These are phyloP conservation scores for Pentalonia nigronervosa DNA, from an alignment of 1,140 invertebrate species.

Conservation along the genomic window DNA sequence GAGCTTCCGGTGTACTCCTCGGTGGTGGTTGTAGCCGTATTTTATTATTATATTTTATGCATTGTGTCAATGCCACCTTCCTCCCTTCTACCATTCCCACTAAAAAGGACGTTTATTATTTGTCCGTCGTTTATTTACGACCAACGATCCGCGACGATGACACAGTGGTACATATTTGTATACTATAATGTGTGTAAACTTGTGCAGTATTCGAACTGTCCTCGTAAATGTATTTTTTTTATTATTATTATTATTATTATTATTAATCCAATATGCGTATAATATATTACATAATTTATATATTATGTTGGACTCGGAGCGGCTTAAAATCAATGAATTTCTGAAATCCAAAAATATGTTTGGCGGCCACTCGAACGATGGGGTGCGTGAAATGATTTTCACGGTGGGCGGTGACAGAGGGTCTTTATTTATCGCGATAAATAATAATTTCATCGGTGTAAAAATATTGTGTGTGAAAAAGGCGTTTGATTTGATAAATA, in stretches of 20 bases:
- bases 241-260: background rate
- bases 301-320: background rate
- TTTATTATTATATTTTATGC: conserved; percentile 11
- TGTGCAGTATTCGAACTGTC: background rate
- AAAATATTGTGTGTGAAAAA: conserved; percentile 42
- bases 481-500: conserved; percentile 30
- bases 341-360: background rate
- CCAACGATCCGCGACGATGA: background rate
- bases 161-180: conserved; percentile 5
- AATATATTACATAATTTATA: background rate
- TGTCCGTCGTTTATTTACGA: background rate
- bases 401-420: background rate
- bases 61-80: background rate
- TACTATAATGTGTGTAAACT: background rate
- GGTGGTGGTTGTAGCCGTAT: background rate
- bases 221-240: background rate
- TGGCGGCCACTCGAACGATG: background rate
- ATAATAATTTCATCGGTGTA: conserved; percentile 29
- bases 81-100: too few species aligned
- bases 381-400: background rate
- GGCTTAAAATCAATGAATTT: background rate
- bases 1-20: background rate
- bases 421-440: conserved; percentile 7
- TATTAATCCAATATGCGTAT: background rate
- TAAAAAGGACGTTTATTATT: conserved; percentile 16